These are phyloP conservation scores for Clarias macrocephalus DNA, from an alignment of 2,113 vertebrate genomes.

Conservation along the genomic window DNA sequence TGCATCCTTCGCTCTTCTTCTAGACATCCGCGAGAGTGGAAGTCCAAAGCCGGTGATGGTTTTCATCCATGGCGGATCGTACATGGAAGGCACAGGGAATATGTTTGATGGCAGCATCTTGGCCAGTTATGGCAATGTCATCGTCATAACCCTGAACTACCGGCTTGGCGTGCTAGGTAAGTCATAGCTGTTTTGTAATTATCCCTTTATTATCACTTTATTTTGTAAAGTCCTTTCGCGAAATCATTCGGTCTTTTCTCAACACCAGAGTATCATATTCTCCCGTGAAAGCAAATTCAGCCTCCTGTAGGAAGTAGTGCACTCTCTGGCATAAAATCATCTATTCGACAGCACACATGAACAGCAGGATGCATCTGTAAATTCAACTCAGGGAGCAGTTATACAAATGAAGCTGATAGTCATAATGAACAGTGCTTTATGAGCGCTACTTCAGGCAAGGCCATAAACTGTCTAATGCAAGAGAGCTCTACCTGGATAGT, in stretches of 20 bases:
- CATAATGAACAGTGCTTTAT: slow-evolving; percentile 7
- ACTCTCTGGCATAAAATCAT: slow-evolving; percentile 43
- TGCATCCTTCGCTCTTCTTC: slow-evolving; percentile 63
- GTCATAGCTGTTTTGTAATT: slow-evolving; percentile 52
- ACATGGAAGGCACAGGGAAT: slow-evolving; percentile 99
- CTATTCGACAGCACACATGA: background rate
- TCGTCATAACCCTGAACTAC: slow-evolving; percentile 99
- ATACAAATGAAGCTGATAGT: background rate
- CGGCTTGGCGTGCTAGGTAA: slow-evolving; percentile 98
- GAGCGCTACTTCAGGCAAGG: slow-evolving; percentile 13
- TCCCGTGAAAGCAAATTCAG: slow-evolving; percentile 41
- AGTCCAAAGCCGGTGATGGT: slow-evolving; percentile 99
- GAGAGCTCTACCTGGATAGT: background rate
- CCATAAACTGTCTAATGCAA: background rate
- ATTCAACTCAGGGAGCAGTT: background rate
- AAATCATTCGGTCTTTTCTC: slow-evolving; percentile 58
- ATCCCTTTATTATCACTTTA: no score
- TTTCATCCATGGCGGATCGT: slow-evolving; percentile 98
- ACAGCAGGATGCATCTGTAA: background rate
- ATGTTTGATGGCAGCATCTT: slow-evolving; percentile 99
- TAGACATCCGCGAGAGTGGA: slow-evolving; percentile 99
- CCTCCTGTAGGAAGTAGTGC: slow-evolving; percentile 39
- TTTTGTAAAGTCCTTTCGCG: slow-evolving; percentile 48
- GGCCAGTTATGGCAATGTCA: slow-evolving; percentile 99
- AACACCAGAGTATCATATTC: slow-evolving; percentile 22